Evolutionary conservation across 2,888 invertebrate species (phyloP).

Genomic region (Campoletis raptor): DNA sequence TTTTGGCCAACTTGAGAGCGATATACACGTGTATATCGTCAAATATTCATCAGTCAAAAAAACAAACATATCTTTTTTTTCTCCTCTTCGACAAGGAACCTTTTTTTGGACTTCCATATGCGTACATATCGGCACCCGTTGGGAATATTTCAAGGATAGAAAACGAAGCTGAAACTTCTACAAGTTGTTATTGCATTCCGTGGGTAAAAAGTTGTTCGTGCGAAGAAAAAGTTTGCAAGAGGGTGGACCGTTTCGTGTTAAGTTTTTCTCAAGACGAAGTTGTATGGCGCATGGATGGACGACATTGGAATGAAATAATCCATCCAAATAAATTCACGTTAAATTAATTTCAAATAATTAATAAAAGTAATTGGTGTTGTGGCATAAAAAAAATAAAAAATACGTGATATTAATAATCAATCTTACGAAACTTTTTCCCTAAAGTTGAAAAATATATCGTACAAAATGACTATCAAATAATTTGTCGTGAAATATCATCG

Average conservation of each 20-base stretch:
- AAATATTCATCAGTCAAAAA: constrained; percentile 60
- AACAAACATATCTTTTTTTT: constrained; percentile 11
- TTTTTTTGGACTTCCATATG: constrained; percentile 23
- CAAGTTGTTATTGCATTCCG: constrained; percentile 66
- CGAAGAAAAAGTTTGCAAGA: constrained; percentile 43
- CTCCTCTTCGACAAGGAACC: constrained; percentile 2
- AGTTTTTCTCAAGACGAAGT: constrained; percentile 2
- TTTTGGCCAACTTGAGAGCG: neutral
- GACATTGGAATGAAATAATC: constrained; percentile 13
- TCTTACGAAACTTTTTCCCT: neutral
- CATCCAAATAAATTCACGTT: neutral
- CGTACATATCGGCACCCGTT: constrained; percentile 26
- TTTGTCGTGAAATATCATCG: neutral
- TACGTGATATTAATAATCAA: neutral
- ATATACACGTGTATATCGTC: constrained; percentile 45
- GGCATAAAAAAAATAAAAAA: neutral
- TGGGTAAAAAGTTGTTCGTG: constrained; percentile 37
- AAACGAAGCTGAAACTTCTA: constrained; percentile 41
- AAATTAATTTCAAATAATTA: constrained; percentile 5
- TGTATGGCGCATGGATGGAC: neutral
- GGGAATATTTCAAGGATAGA: constrained; percentile 43
- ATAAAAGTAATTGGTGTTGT: neutral
- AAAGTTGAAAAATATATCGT: neutral
- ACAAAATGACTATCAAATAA: neutral
- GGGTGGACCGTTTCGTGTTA: constrained; percentile 26